Evolutionary conservation across 2,888 invertebrate species (phyloP), one percentile per base, ranked within the genome.

Genomic region (Melikaiella ostensackeni): DNA sequence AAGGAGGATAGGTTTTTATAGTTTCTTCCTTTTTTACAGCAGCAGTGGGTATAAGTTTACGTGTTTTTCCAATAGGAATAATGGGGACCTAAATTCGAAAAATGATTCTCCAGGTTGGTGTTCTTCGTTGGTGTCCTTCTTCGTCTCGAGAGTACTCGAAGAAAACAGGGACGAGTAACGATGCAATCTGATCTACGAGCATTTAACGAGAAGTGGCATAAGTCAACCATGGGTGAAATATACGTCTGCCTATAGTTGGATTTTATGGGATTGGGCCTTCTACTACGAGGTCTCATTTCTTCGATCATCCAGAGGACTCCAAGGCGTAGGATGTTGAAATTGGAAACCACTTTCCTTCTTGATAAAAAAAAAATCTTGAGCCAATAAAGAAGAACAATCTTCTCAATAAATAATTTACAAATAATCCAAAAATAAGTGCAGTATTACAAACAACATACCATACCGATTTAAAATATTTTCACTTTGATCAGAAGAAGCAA

Each of bases 171-270:
- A 42, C 64, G 64, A 42, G 64, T 64, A 64, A 64, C 64, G 74
- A 74, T 42, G 63, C 50, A 74, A 79, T 80, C 79, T 78, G 83
- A 82, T 84, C 84, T 84, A 83, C 83, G 84, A 82, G 82, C 83
- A 80, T 87, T 86, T 87, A 87, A 87, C 86, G 87, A 87, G 87
- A 87, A 83, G 82, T 81, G 84, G 84, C 84, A 84, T 86, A 86
- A 86, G 85, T 86, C 86, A 86, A 84, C 84, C 75, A 81, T 78
- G 80, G 80, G 81, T 77, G 73, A 79, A 76, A 79, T 77, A 75
- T 78, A 77, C 80, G 80, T 79, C 80, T 74, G 81, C 80, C 76
- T 77, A 75, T 80, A 80, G 81, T 79, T 80, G 77, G 79, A 84
- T 78, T 84, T 84, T 84, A 83, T 82, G 78, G 79, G 38, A 42